These are phyloP conservation scores for Ptychoptera albimana DNA, from an alignment of 2,888 invertebrate species.

Conservation along the genomic window DNA sequence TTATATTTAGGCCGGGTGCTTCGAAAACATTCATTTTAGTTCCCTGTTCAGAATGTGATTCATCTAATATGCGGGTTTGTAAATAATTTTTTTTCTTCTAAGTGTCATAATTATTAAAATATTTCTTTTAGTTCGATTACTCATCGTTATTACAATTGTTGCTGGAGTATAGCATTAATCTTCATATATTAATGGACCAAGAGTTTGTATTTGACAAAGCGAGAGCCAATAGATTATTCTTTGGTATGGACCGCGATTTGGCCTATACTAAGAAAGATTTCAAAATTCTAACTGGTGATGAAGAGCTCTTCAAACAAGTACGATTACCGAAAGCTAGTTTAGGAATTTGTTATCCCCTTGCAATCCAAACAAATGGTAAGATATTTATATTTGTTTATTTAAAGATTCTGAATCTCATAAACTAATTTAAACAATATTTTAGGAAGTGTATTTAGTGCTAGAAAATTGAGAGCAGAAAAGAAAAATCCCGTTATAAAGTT, in stretches of 20 bases:
- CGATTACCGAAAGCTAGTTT: conserved; percentile 57
- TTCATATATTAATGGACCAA: conserved; percentile 71
- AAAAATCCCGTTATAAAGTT: conserved; percentile 43
- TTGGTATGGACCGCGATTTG: conserved; percentile 57
- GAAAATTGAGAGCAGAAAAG: conserved; percentile 39
- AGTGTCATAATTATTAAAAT: not conserved
- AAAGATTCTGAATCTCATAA: not conserved
- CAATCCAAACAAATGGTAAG: conserved; percentile 70
- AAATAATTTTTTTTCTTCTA: not conserved
- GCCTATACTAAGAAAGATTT: conserved; percentile 72
- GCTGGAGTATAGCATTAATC: conserved; percentile 60
- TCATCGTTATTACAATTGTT: conserved; percentile 66
- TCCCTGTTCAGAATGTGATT: conserved; percentile 62
- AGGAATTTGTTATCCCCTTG: conserved; percentile 64
- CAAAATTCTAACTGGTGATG: conserved; percentile 50
- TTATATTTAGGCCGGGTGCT: conserved; percentile 69
- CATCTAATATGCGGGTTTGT: conserved; percentile 48
- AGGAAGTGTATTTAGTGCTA: conserved; percentile 43
- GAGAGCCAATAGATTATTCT: conserved; percentile 54
- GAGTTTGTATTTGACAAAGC: conserved; percentile 62
- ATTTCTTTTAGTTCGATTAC: conserved; percentile 50
- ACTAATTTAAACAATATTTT: conserved; percentile 16
- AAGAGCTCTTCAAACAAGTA: conserved; percentile 52
- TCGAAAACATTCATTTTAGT: conserved; percentile 68
- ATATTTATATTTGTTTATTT: too few species aligned